A percentile compares a stretch with the other conserved stretches of the same genome.
Conservation (phyloP, 2,888 invertebrate genomes). For the Euzophera pinguis region DNA sequence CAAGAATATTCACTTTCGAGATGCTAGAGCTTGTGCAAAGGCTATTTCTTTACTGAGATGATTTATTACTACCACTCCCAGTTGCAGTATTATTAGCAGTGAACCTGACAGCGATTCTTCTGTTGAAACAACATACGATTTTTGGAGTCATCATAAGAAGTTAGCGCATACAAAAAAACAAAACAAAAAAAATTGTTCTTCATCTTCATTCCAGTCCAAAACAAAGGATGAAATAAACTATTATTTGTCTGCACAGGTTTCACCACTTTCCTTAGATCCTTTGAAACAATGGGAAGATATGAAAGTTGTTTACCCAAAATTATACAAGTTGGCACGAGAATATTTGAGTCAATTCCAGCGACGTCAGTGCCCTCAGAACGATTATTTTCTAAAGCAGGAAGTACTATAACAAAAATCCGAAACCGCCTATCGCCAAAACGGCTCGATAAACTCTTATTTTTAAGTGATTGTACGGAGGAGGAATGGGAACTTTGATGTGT, state of each 20-base stretch:
- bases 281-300: constrained; percentile 21
- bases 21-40: constrained; percentile 22
- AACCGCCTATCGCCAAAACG: constrained; percentile 18
- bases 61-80: constrained; percentile 17
- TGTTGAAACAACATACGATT: constrained; percentile 21
- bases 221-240: constrained; percentile 16
- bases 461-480: constrained; percentile 19
- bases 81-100: constrained; percentile 9
- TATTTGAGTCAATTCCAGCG: constrained; percentile 18
- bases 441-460: constrained; percentile 19
- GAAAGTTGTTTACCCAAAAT: constrained; percentile 18
- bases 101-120: constrained; percentile 17
- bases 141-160: constrained; percentile 21
- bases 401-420: constrained; percentile 13
- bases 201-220: neutral
- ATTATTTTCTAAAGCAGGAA: constrained; percentile 22
- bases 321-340: constrained; percentile 19
- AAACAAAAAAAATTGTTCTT: constrained; percentile 15
- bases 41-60: constrained; percentile 23
- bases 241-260: constrained; percentile 16
- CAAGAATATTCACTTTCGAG: constrained; percentile 23
- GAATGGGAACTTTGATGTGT: constrained; percentile 18
- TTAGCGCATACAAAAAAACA: constrained; percentile 16
- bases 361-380: constrained; percentile 22
- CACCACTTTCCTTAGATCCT: constrained; percentile 13